phyloP scores from a whole-genome alignment of 2,888 invertebrate species.

The Amblyjoppa fuscipennis region DNA sequence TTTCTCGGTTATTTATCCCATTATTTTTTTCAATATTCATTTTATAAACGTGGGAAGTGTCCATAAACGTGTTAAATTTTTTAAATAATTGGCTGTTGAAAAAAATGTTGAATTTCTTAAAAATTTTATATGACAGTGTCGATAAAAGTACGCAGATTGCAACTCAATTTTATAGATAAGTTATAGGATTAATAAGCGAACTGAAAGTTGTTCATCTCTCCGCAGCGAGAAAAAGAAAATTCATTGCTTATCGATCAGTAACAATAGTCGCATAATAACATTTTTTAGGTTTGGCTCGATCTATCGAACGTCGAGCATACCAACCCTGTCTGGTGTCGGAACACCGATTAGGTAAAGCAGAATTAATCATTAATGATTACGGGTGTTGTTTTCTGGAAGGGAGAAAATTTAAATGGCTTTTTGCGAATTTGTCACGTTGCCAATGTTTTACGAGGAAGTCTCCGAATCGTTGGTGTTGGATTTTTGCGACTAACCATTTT shows the following conservation, averaged over 20 bases:
- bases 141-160: too few species aligned
- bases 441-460: not conserved
- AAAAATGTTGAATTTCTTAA: too few species aligned
- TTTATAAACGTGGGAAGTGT: not conserved
- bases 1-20: not conserved
- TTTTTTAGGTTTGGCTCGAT: conserved; percentile 89
- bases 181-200: not conserved
- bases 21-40: not conserved
- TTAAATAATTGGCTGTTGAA: too few species aligned
- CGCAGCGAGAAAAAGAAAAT: conserved; percentile 14
- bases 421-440: conserved; percentile 1
- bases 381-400: conserved; percentile 35
- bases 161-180: not conserved
- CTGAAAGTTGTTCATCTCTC: not conserved
- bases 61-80: not conserved
- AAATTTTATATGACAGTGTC: too few species aligned
- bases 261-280: conserved; percentile 73
- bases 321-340: conserved; percentile 92
- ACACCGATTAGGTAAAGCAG: conserved; percentile 90
- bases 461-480: not conserved
- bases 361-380: conserved; percentile 77
- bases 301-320: conserved; percentile 96
- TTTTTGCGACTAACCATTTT: conserved; percentile 53
- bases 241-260: conserved; percentile 62
- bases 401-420: conserved; percentile 11